Base-by-base conservation (phyloP, 1,140 invertebrate genomes). In the Anadara kagoshimensis region DNA sequence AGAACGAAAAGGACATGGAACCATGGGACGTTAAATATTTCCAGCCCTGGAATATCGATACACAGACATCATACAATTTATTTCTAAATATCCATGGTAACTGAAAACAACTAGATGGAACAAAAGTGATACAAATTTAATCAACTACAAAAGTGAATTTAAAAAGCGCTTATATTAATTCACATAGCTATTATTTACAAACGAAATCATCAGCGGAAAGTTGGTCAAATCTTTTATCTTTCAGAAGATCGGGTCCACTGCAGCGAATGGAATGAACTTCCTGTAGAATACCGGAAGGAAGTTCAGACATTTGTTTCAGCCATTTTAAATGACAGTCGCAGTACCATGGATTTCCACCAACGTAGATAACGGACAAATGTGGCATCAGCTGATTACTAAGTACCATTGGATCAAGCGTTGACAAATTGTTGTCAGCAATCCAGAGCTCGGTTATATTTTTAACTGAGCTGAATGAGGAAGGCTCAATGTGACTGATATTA, bases 281-380 rank as follows among this genome's bases (percentile, higher is more conserved):
- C 58, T 69, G 59, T 7, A 73, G 66, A 16, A 53, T 49, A 29
- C 62, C 72, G 2, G 59, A 22, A 8, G 59, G 62, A 11, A 73
- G 58, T 43, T 69, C 57, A 24, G 70, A 45, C 24, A 58, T 63
- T 24, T 72, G 59, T 11, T 70, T 41, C n/a, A 72, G 49, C 66
- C 69, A 70, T 11, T 61, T 59, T 16, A 73, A 45, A 36, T 69
- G 69, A 57, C 74, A 76, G 62, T 75, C 66, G 43, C 69, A 79
- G 20, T 58, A 64, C 69, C 69, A 76, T n/a, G n/a, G n/a, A n/a
- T n/a, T n/a, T n/a, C n/a, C n/a, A n/a, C n/a, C n/a, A n/a, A n/a
- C 65, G 49, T 58, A 71, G 12, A 77, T 22, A 10, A 53, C 44
- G 1, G 61, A 59, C 18, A 79, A 41, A 5, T 69, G 26, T 18